phyloP scores from a whole-genome alignment of 1,140 invertebrate genomes.

The Ips nitidus region DNA sequence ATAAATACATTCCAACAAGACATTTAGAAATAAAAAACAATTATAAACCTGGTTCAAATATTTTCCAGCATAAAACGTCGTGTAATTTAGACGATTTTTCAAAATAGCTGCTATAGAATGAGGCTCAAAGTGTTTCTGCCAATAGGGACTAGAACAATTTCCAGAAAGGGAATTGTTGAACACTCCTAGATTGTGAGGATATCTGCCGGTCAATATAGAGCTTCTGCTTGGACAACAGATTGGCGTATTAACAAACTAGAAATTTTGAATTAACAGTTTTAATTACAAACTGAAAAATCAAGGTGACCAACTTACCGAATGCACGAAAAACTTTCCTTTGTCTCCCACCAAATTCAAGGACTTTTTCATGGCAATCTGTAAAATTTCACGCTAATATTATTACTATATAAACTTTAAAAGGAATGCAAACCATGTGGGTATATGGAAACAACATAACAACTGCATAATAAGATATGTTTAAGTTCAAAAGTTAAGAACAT shows the following conservation, averaged over 20 bases:
- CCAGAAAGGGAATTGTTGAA: conserved; percentile 76
- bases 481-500: too few species aligned
- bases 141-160: conserved; percentile 70
- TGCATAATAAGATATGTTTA: too few species aligned
- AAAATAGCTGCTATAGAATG: conserved; percentile 69
- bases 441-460: not conserved
- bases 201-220: conserved; percentile 81
- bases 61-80: conserved; percentile 84
- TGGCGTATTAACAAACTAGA: conserved; percentile 74
- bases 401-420: not conserved
- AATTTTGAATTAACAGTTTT: not conserved
- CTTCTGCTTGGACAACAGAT: conserved; percentile 89
- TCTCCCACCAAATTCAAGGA: conserved; percentile 63
- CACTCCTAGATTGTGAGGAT: conserved; percentile 80
- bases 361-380: conserved; percentile 68
- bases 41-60: conserved; percentile 74
- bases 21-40: conserved; percentile 34
- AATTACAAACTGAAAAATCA: too few species aligned
- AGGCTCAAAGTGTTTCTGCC: conserved; percentile 66
- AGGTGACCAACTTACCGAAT: conserved; percentile 64
- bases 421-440: not conserved
- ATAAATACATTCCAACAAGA: conserved; percentile 10
- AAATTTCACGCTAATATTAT: conserved; percentile 37
- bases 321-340: conserved; percentile 68
- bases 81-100: conserved; percentile 62